Percentiles rank a stretch among this genome's conserved stretches.
Conservation (phyloP, 53 echinoderm and acorn worm species). For the Zoroaster sp. region DNA sequence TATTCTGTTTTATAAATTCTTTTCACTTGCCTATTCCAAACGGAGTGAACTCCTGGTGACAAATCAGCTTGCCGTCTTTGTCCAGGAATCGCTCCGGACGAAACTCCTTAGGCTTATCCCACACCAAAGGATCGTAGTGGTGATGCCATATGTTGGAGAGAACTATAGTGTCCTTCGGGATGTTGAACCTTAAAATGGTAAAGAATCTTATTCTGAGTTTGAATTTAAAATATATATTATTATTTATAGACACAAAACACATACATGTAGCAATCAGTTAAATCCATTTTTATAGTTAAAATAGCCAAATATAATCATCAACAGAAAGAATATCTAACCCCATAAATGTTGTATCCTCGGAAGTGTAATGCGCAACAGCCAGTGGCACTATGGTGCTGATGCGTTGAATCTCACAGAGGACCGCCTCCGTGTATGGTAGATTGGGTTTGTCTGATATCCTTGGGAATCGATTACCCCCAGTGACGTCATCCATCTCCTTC, state of each 20-base stretch:
- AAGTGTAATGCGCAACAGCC: neutral
- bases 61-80: neutral
- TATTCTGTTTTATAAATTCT: no score
- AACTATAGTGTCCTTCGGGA: conserved; percentile 38
- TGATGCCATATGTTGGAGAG: conserved; percentile 43
- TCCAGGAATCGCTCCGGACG: conserved; percentile 55
- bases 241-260: no score
- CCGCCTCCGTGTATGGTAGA: conserved; percentile 33
- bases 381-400: conserved; percentile 1
- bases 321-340: neutral
- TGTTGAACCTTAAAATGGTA: conserved; percentile 2
- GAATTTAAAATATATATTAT: neutral
- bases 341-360: neutral
- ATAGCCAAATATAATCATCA: neutral
- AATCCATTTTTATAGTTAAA: neutral
- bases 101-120: conserved; percentile 32
- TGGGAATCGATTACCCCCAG: neutral
- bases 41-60: conserved; percentile 3
- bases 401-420: conserved; percentile 14
- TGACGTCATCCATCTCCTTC: conserved; percentile 25
- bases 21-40: conserved; percentile 8
- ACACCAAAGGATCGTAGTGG: conserved; percentile 17
- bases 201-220: neutral
- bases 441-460: neutral
- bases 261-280: neutral